Conservation (phyloP, 1,140 invertebrate species). For the Diorhabda carinulata region DNA sequence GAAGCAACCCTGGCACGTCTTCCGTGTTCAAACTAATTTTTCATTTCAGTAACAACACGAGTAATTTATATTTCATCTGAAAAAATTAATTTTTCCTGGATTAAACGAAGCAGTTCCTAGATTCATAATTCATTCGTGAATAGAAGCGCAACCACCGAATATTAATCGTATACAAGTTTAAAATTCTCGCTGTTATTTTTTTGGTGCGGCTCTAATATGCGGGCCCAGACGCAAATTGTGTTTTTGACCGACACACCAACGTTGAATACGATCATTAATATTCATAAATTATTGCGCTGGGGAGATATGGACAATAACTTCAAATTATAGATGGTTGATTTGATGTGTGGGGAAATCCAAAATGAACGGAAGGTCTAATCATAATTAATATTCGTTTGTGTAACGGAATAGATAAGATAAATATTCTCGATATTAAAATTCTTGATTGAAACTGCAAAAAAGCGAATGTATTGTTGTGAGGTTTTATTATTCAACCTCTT, state of each 20-base stretch:
- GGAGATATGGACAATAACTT: constrained; percentile 36
- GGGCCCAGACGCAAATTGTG: background rate
- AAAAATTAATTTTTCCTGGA: background rate
- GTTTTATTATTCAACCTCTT: too few species aligned
- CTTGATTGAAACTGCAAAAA: too few species aligned
- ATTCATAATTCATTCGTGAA: background rate
- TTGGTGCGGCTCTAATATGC: background rate
- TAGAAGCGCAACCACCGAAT: background rate
- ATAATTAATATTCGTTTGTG: constrained; percentile 17
- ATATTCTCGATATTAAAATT: too few species aligned
- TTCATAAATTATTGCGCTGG: constrained; percentile 30
- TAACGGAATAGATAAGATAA: background rate
- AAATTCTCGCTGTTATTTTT: background rate
- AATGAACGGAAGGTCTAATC: constrained; percentile 14
- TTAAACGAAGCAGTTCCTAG: background rate
- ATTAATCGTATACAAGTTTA: background rate
- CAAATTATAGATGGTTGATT: constrained; percentile 27
- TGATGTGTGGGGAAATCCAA: constrained; percentile 8
- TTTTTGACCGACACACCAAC: background rate
- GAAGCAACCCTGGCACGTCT: too few species aligned
- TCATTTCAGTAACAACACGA: too few species aligned
- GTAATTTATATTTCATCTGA: too few species aligned
- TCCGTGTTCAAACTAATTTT: too few species aligned
- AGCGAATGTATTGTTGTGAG: too few species aligned
- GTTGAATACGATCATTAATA: constrained; percentile 8